Evolutionary conservation across 2,113 vertebrate genomes (phyloP).

Genomic region (Passer montanus): DNA sequence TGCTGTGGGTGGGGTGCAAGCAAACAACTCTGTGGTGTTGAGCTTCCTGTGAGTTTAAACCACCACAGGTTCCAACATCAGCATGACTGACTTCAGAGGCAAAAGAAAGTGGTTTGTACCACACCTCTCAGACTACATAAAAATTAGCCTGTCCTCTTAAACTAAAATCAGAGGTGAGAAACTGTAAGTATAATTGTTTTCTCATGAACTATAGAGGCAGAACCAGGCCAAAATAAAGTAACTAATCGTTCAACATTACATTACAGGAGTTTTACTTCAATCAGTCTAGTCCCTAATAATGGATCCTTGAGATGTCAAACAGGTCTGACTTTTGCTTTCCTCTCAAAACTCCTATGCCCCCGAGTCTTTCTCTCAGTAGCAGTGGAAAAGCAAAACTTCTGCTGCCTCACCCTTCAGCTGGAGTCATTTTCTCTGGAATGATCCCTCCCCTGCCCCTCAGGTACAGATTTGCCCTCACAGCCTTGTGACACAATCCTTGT

Average conservation of each 20-base stretch:
- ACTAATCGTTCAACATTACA: background rate
- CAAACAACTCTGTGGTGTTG: background rate
- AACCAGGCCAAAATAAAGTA: background rate
- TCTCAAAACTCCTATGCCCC: background rate
- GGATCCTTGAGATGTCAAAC: background rate
- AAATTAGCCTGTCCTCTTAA: background rate
- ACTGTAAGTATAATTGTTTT: background rate
- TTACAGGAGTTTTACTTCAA: background rate
- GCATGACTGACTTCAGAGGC: background rate
- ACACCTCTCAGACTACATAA: background rate
- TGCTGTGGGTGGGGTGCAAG: too few relatives aligned
- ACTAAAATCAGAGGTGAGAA: background rate
- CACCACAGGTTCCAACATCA: background rate
- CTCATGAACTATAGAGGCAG: background rate
- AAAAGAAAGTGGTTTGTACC: background rate
- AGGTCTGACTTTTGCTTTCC: background rate
- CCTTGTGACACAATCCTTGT: background rate
- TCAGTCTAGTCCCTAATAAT: background rate
- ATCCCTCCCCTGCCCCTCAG: background rate
- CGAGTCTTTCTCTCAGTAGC: background rate
- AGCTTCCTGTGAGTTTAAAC: background rate
- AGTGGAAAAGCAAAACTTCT: background rate
- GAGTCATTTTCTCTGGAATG: background rate
- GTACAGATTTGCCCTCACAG: background rate
- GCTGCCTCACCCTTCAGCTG: background rate